phyloP scores from a whole-genome alignment of 2,888 invertebrate species.

The Agonopterix alstromeriana region DNA sequence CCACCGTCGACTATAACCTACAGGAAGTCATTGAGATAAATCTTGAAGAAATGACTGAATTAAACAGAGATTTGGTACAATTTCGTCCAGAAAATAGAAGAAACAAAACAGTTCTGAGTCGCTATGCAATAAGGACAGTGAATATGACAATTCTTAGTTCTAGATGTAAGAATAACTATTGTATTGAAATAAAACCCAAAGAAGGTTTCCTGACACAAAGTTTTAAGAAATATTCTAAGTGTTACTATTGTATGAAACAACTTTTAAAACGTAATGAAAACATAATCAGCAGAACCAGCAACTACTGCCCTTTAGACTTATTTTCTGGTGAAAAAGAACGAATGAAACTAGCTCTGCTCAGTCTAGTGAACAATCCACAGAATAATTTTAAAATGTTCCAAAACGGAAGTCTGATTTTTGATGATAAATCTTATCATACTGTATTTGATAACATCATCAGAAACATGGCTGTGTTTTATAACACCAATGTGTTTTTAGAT shows the following conservation, averaged over 20 bases:
- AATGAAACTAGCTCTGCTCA: conserved; percentile 73
- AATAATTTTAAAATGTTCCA: conserved; percentile 80
- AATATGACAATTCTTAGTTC: conserved; percentile 51
- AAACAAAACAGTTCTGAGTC: conserved; percentile 53
- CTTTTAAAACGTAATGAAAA: conserved; percentile 69
- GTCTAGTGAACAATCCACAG: conserved; percentile 75
- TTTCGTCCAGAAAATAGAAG: conserved; percentile 53
- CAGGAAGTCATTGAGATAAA: conserved; percentile 53
- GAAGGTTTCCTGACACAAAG: conserved; percentile 74
- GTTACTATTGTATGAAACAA: conserved; percentile 78
- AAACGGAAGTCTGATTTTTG: conserved; percentile 40
- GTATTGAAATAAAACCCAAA: conserved; percentile 82
- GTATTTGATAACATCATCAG: conserved; percentile 29
- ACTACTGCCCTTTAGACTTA: conserved; percentile 83
- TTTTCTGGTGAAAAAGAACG: conserved; percentile 78
- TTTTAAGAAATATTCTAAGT: conserved; percentile 52
- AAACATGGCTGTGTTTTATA: conserved; percentile 26
- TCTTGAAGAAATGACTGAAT: conserved; percentile 32
- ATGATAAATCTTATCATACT: conserved; percentile 29
- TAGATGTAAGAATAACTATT: conserved; percentile 48
- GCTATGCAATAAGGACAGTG: conserved; percentile 60
- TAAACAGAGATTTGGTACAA: conserved; percentile 36
- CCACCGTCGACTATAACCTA: conserved; percentile 20
- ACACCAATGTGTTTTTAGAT: conserved; percentile 36
- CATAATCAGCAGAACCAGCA: conserved; percentile 68